phyloP scores from a whole-genome alignment of 2,888 invertebrate genomes.

The Polydrusus pterygomalis region DNA sequence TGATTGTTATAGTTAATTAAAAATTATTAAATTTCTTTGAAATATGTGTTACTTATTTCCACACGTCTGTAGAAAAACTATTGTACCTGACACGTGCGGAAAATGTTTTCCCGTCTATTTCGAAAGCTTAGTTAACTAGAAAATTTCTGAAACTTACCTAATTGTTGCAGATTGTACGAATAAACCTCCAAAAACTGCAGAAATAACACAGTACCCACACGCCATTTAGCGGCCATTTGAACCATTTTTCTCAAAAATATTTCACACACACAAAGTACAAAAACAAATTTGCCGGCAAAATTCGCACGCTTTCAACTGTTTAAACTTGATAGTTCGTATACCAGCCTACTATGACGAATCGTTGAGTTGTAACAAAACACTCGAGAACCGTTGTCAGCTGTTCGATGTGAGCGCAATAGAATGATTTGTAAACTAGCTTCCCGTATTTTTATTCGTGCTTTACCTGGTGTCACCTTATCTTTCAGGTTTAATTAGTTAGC shows the following conservation, averaged over 20 bases:
- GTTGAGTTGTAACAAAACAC: conserved; percentile 21
- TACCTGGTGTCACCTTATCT: conserved; percentile 41
- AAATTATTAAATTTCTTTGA: too few relatives aligned
- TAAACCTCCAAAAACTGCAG: conserved; percentile 16
- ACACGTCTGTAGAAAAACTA: too few relatives aligned
- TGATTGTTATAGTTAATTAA: too few relatives aligned
- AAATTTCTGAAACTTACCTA: conserved; percentile 28
- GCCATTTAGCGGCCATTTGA: neutral
- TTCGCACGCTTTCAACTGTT: neutral
- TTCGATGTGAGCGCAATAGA: conserved; percentile 36
- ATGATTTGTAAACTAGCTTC: conserved; percentile 29
- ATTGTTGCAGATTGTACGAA: conserved; percentile 54
- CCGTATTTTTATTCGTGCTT: conserved; percentile 35
- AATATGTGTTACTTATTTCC: too few relatives aligned
- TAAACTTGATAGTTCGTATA: conserved; percentile 8
- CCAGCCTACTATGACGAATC: conserved; percentile 18
- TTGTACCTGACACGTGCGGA: too few relatives aligned
- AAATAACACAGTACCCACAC: conserved; percentile 26
- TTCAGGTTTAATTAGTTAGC: conserved; percentile 32
- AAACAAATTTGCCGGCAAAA: conserved; percentile 1
- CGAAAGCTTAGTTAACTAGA: neutral
- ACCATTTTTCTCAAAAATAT: neutral
- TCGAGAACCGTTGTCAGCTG: conserved; percentile 30
- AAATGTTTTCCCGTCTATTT: too few relatives aligned
- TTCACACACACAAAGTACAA: neutral